Conservation (phyloP, 2,113 vertebrate genomes). For the Lamprologus callipterus region DNA sequence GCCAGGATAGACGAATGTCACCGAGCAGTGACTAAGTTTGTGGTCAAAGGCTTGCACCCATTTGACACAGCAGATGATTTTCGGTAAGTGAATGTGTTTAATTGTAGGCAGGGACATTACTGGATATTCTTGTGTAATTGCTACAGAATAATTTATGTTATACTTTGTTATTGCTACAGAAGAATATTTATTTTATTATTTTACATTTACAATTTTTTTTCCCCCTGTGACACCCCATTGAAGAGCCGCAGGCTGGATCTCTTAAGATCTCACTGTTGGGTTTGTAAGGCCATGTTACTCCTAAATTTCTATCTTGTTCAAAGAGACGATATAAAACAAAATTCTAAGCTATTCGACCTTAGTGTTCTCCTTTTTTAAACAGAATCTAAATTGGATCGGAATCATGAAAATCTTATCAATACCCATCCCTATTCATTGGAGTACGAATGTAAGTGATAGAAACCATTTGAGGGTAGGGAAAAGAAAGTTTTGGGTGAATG, state of each 20-base stretch:
- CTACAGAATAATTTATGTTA: too few species aligned
- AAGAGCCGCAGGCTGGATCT: not conserved
- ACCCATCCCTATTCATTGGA: not conserved
- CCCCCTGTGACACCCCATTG: too few species aligned
- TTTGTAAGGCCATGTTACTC: not conserved
- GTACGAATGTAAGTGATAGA: not conserved
- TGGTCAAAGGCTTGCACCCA: fast-evolving
- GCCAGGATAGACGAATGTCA: too few species aligned
- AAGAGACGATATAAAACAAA: not conserved
- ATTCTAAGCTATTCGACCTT: not conserved
- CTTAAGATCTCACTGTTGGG: not conserved
- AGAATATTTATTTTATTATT: too few species aligned
- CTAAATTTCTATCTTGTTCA: too few species aligned
- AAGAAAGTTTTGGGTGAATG: not conserved
- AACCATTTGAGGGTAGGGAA: not conserved
- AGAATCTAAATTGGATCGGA: not conserved
- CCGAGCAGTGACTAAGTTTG: too few species aligned
- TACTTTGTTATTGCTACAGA: too few species aligned
- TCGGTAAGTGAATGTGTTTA: fast-evolving
- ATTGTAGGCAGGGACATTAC: too few species aligned
- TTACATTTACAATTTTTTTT: too few species aligned
- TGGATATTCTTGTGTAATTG: too few species aligned
- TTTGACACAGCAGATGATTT: fast-evolving
- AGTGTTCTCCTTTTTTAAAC: not conserved
- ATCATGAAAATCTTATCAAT: too few species aligned